phyloP scores from a whole-genome alignment of 35 echinoderm and acorn worm species.

The Ptychodera flava region DNA sequence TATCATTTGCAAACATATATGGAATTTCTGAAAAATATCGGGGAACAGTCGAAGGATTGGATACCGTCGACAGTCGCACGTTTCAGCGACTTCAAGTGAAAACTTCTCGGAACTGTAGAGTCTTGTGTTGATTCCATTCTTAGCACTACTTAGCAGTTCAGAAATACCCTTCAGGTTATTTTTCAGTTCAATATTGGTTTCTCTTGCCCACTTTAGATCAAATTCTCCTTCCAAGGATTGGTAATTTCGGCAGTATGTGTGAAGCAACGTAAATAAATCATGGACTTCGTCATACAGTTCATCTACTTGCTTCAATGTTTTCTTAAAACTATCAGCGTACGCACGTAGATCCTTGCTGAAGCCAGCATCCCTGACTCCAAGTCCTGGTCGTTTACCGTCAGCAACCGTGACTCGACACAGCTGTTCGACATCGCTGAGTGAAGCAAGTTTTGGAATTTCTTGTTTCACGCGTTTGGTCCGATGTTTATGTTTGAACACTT shows the following conservation, averaged over 20 bases:
- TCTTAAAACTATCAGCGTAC: slow-evolving; percentile 56
- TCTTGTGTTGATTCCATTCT: slow-evolving; percentile 53
- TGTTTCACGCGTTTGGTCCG: slow-evolving; percentile 65
- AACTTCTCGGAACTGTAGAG: slow-evolving; percentile 88
- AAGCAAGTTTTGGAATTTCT: slow-evolving; percentile 46
- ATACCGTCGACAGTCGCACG: slow-evolving; percentile 67
- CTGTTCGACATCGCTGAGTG: slow-evolving; percentile 60
- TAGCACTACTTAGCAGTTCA: slow-evolving; percentile 30
- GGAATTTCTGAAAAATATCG: slow-evolving; percentile 96
- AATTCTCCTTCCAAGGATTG: slow-evolving; percentile 89
- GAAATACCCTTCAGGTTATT: slow-evolving; percentile 44
- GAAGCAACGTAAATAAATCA: slow-evolving; percentile 54
- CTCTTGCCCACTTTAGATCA: slow-evolving; percentile 77
- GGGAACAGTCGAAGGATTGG: slow-evolving; percentile 76
- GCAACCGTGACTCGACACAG: slow-evolving; percentile 52
- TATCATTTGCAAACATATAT: slow-evolving; percentile 69
- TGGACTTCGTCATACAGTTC: slow-evolving; percentile 72
- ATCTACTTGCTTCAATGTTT: slow-evolving; percentile 24
- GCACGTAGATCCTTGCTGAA: slow-evolving; percentile 75
- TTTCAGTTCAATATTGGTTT: slow-evolving; percentile 80
- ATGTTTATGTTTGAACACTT: slow-evolving; percentile 89
- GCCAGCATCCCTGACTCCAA: slow-evolving; percentile 62
- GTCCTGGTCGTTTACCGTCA: slow-evolving; percentile 62
- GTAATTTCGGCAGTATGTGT: slow-evolving; percentile 86
- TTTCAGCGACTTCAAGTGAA: slow-evolving; percentile 86